Evolutionary conservation across 1,140 invertebrate genomes (phyloP).

Genomic region (Drosophila ironensis): DNA sequence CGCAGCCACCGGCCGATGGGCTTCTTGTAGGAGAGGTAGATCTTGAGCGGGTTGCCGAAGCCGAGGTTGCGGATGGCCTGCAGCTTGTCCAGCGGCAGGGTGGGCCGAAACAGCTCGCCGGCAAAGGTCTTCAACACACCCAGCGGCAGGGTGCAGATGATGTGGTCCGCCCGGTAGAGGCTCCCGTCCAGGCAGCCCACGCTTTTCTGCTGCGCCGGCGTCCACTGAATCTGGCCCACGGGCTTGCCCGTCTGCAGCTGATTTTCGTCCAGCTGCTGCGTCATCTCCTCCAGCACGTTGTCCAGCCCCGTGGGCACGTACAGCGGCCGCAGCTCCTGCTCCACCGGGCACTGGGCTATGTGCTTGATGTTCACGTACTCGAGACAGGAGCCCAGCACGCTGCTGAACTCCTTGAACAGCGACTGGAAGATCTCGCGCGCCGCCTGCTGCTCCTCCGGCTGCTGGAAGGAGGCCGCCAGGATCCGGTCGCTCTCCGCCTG

Average conservation of each 20-base stretch:
- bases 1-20: conserved; percentile 58
- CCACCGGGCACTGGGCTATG: conserved; percentile 51
- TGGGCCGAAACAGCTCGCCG: conserved; percentile 89
- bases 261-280: conserved; percentile 38
- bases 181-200: conserved; percentile 88
- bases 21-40: conserved; percentile 90
- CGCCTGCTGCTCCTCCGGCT: conserved; percentile 44
- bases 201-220: conserved; percentile 31
- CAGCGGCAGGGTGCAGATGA: conserved; percentile 91
- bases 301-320: conserved; percentile 81
- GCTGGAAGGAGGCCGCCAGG: conserved; percentile 31
- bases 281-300: conserved; percentile 56
- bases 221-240: conserved; percentile 73
- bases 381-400: conserved; percentile 66
- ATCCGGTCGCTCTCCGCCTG: conserved; percentile 61
- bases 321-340: conserved; percentile 43
- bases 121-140: conserved; percentile 91
- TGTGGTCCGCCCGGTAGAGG: conserved; percentile 88
- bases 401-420: conserved; percentile 72
- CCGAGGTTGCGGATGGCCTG: conserved; percentile 90
- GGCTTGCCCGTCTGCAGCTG: conserved; percentile 69
- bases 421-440: conserved; percentile 72
- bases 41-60: conserved; percentile 89
- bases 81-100: conserved; percentile 88
- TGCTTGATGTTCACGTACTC: conserved; percentile 77